Conservation (phyloP, 2,113 vertebrate genomes). For the Apistogramma diplotaenia region DNA sequence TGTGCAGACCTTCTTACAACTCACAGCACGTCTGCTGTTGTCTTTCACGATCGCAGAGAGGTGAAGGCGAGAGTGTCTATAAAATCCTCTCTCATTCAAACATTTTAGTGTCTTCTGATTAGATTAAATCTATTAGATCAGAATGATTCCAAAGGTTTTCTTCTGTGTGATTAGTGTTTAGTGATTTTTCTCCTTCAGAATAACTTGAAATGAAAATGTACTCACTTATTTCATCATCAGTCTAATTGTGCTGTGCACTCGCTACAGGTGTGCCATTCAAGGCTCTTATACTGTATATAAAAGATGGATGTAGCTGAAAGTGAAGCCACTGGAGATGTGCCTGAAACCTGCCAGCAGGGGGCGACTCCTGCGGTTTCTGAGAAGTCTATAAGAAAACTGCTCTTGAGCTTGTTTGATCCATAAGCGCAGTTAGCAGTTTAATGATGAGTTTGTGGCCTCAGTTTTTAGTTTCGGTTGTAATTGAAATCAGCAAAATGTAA, state of each 20-base stretch:
- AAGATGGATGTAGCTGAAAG: neutral
- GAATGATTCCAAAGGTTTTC: neutral
- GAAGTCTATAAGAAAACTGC: neutral
- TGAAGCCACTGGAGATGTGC: neutral
- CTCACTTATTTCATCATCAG: neutral
- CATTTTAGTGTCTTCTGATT: neutral
- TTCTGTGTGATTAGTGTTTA: neutral
- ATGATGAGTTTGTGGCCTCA: neutral
- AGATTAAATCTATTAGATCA: neutral
- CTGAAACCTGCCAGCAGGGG: neutral
- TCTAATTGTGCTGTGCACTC: neutral
- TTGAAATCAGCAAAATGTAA: neutral
- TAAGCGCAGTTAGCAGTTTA: neutral
- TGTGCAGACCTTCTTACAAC: neutral
- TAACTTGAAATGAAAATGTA: neutral
- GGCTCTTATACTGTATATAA: neutral
- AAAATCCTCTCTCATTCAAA: neutral
- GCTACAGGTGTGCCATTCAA: neutral
- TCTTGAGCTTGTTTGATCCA: neutral
- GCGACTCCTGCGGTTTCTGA: neutral
- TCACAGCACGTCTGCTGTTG: neutral
- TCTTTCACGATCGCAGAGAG: neutral
- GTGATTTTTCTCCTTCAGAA: neutral
- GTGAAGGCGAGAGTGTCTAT: neutral
- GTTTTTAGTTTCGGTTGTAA: neutral